Evolutionary conservation across 2,113 vertebrate genomes (phyloP), one percentile per base, ranked within the genome.

Genomic region (Hydrochoerus hydrochaeris): DNA sequence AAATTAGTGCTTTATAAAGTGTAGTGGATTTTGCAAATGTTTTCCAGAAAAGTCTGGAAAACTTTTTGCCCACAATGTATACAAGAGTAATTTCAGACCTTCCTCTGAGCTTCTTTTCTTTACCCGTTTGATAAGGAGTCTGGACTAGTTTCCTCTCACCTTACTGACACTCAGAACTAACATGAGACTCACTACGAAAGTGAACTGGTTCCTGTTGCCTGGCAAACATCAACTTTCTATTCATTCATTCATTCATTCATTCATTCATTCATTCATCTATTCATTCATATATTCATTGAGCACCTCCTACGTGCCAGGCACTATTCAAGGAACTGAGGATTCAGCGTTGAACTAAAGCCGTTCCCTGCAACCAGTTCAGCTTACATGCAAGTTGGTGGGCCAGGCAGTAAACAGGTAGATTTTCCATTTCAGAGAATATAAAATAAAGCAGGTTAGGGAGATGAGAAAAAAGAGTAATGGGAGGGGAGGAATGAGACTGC

Each of bases 1-100:
- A 69, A 62, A 38, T 71, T 92, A 24, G 32, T 92, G n/a, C 44
- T 85, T 94, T 94, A 80, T 24, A 85, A 94, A 92, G 24, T 84
- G 0, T 16, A 32, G 60, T 65, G 54, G 63, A 86, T 93, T 52
- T 91, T 84, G 10, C 58, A 92, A 13, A 71, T 57, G 46, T 16
- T 71, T 92, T 96, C 69, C 41, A 82, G 63, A 82, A 77, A 91
- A 65, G 6, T 73, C 69, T 60, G 9, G 52, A 52, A 52, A 52
- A 11, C 11, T 52, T 97, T 75, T 87, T 95, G 83, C 38, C 38
- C 73, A 60, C 9, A 71, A 26, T 49, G 7, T n/a, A 46, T 16
- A 16, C 73, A 49, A 30, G 35, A 58, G 19, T 12, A 73, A 26
- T 41, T 77, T 13, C 24, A 46, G 41, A 2, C 73, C 73, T 77